Evolutionary conservation across 2,888 invertebrate genomes (phyloP), one percentile per base, ranked within the genome.

Genomic region (Parapristionchus giblindavisi): DNA sequence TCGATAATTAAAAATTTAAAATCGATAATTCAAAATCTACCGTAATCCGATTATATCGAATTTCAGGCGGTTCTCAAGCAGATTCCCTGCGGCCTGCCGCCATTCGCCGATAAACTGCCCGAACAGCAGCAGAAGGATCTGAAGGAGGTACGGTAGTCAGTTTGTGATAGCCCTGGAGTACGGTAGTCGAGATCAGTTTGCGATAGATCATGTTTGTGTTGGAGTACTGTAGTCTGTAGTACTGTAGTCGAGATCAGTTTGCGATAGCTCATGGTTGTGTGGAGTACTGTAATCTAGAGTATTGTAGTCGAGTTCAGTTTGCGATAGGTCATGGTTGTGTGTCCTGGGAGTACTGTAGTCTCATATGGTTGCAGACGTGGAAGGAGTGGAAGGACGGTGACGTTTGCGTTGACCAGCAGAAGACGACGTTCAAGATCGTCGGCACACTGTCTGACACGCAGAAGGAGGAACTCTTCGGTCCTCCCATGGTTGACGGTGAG

Each of bases 101-200:
- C 71, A 21, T 71, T 71, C 56, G 71, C 43, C 1, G 71, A 71
- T 14, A 40, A 40, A 5, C 56, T 71, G 36, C 71, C 71, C 40
- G 71, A 58, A n/a, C 54, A 71, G 71, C 71, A 71, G 71, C 32
- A 32, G 56, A 58, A 71, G 58, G 71, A 71, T 14, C 38, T 71
- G 8, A 21, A 40, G 6, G 58, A 71, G 56, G 71, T 52, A n/a
- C 24, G 48, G 48, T 66, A 34, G 2, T 32, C 65, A 48, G 32
- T 65, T 24, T 54, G n/a, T n/a, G n/a, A n/a, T n/a, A n/a, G n/a
- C n/a, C n/a, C n/a, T n/a, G 6, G 6, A 54, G 11, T 54, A 54
- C 56, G 11, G 56, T 54, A 54, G 43, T 17, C 43, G 11, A 43
- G n/a, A 21, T 65, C 63, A 65, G 43, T 43, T 3, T 4, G 40